Conservation (phyloP, 2,888 invertebrate genomes). For the Pteria penguin region DNA sequence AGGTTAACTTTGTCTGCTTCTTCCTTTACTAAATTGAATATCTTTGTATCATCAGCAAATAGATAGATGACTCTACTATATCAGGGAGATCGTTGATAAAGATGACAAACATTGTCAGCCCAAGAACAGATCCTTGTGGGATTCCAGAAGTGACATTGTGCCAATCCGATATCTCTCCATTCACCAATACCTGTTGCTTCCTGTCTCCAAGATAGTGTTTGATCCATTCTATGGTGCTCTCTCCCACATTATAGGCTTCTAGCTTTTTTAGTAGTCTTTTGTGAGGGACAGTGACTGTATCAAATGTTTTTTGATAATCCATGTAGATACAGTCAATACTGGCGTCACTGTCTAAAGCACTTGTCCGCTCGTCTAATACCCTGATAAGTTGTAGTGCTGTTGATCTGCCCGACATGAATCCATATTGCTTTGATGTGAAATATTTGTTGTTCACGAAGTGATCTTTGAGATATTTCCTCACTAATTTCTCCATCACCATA, state of each 20-base stretch:
- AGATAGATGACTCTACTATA: neutral
- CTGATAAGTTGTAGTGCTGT: neutral
- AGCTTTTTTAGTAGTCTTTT: conserved; percentile 9
- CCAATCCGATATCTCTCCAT: conserved; percentile 5
- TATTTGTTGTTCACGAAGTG: neutral
- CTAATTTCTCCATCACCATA: neutral
- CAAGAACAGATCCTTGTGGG: conserved; percentile 25
- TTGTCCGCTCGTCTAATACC: neutral
- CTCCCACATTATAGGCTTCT: conserved; percentile 12
- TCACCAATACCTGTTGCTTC: conserved; percentile 12
- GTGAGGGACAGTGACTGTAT: conserved; percentile 11
- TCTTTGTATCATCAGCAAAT: neutral
- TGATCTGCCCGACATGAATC: neutral
- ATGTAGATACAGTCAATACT: conserved; percentile 1
- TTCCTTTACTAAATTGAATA: neutral
- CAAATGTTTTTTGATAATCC: neutral
- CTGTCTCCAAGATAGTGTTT: conserved; percentile 9
- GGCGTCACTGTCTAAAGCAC: neutral
- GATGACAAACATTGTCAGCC: conserved; percentile 1
- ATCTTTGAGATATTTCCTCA: neutral
- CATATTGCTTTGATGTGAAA: neutral
- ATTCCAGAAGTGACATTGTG: conserved; percentile 13
- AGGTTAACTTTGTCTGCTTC: neutral
- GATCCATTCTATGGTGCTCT: neutral
- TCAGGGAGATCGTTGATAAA: neutral